Evolutionary conservation across 2,797 vertebrate genomes (phyloP).

Genomic region (Poecilia wingei): DNA sequence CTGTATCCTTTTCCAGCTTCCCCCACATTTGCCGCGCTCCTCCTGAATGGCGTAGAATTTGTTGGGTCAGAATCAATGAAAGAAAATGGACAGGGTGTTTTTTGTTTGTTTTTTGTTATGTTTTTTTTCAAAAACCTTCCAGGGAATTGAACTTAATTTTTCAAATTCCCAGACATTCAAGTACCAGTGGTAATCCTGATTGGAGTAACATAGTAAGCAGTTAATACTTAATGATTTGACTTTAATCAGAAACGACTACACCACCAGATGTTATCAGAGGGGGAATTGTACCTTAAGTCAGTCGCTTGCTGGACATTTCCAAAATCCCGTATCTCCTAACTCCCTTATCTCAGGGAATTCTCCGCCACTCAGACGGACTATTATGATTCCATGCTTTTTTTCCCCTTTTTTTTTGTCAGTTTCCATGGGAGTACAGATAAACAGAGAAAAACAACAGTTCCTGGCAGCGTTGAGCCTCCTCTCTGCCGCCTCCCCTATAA

Average conservation of each 20-base stretch:
- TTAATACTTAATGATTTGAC: neutral
- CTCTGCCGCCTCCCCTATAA: constrained; percentile 76
- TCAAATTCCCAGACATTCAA: neutral
- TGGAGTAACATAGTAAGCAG: neutral
- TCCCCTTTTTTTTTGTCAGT: constrained; percentile 64
- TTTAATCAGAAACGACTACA: neutral
- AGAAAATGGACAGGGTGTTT: too few relatives aligned
- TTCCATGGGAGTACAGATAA: constrained; percentile 70
- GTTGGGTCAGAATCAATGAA: neutral
- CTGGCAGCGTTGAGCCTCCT: constrained; percentile 67
- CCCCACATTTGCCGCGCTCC: too few relatives aligned
- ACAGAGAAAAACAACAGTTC: constrained; percentile 74
- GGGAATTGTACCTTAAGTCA: constrained; percentile 25
- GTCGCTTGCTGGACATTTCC: constrained; percentile 19
- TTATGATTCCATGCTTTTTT: constrained; percentile 50
- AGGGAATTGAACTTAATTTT: neutral
- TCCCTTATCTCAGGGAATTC: constrained; percentile 56
- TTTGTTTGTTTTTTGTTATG: too few relatives aligned
- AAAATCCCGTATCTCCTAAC: constrained; percentile 30
- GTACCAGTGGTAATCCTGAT: neutral
- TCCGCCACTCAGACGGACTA: constrained; percentile 50
- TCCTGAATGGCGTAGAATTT: neutral
- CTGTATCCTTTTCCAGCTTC: too few relatives aligned
- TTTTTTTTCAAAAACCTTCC: neutral
- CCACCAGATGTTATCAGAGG: constrained; percentile 8